These are phyloP conservation scores for Dryas iulia DNA, from an alignment of 1,140 invertebrate species.

Conservation along the genomic window DNA sequence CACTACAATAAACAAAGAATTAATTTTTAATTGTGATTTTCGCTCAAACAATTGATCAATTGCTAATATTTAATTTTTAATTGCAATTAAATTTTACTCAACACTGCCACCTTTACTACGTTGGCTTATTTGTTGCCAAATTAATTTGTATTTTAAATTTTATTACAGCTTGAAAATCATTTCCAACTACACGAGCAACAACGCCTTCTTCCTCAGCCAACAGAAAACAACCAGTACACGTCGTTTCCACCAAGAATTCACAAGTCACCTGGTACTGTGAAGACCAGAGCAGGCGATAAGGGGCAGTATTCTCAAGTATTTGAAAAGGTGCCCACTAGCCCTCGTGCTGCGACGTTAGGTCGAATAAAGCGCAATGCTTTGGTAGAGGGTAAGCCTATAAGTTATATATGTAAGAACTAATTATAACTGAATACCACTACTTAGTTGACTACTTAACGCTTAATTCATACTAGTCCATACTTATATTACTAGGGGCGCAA, in stretches of 20 bases:
- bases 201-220: conserved; percentile 63
- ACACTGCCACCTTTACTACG: too few species aligned
- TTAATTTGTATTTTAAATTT: not conserved
- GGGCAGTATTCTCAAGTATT: conserved; percentile 77
- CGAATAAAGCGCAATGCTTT: conserved; percentile 62
- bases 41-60: too few species aligned
- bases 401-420: too few species aligned
- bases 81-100: too few species aligned
- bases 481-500: too few species aligned
- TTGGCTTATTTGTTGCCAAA: too few species aligned
- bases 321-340: conserved; percentile 66
- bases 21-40: too few species aligned
- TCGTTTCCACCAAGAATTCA: conserved; percentile 65
- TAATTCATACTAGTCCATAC: too few species aligned
- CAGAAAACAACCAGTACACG: conserved; percentile 71
- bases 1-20: too few species aligned
- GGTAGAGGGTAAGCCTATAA: conserved; percentile 50
- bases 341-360: conserved; percentile 67
- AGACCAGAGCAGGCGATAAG: conserved; percentile 59
- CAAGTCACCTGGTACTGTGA: conserved; percentile 57
- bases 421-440: too few species aligned
- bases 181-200: conserved; percentile 78
- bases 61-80: too few species aligned
- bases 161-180: conserved; percentile 66
- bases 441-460: too few species aligned